Base-by-base conservation (phyloP, 2,888 invertebrate genomes). In the Achlya flavicornis region DNA sequence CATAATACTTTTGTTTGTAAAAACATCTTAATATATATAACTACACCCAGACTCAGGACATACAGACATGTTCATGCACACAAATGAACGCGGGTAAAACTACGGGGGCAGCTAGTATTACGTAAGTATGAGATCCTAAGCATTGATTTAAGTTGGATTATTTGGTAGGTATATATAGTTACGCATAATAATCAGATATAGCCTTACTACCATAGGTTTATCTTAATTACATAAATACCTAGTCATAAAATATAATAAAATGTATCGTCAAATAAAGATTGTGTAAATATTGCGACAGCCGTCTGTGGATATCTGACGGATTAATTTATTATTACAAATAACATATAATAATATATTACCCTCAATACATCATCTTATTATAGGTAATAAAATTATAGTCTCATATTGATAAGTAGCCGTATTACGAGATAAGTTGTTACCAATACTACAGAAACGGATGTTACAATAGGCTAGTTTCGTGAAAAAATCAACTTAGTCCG, bases 261-360 rank as follows among this genome's bases (percentile, higher is more conserved):
- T 19, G 19, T 19, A 53, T 53, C 19, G 8, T 48, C 48, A 53
- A 53, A 53, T 53, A 53, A 19, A 19, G 8, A 8, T 53, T n/a
- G 19, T 53, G 53, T 53, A 53, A 53, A 53, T 10, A 53, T 53
- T 53, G 19, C 53, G 10, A 53, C 53, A 53, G 10, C 7, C 19
- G 53, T 53, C 6, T 16, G 16, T 16, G 16, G 48, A 48, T 48
- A 3, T 19, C 8, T 5, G 19, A 19, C 10, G 7, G 53, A 53
- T 53, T 53, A 53, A 53, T 53, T 53, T 53, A 19, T 53, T 53
- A 19, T 48, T 48, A 48, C 48, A 48, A 48, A 48, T 48, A 16
- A 48, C n/a, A 6, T 46, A 16, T 16, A 48, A 16, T 48, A 48
- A 6, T 46, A 16, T 16, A 48, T 48, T 48, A 48, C 16, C 6